These are phyloP conservation scores for Diabrotica virgifera DNA, from an alignment of 1,140 invertebrate species.

Conservation along the genomic window DNA sequence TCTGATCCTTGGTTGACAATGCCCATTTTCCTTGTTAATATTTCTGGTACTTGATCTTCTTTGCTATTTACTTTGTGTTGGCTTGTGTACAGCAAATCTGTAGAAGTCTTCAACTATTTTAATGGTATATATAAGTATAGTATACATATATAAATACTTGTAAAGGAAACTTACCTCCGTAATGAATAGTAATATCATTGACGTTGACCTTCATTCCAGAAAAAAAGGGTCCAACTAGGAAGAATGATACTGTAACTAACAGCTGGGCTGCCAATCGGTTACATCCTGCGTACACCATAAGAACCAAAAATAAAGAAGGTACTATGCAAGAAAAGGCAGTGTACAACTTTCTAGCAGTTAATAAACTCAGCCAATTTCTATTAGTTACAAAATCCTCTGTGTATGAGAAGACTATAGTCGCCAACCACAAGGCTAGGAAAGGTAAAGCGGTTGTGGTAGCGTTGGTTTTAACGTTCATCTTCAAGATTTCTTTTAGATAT, in stretches of 20 bases:
- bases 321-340: conserved; percentile 22
- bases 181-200: conserved; percentile 14
- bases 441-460: conserved; percentile 20
- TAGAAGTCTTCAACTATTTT: too few species aligned
- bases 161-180: not conserved
- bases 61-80: too few species aligned
- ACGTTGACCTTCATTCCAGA: conserved; percentile 13
- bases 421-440: conserved; percentile 27
- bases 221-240: conserved; percentile 14
- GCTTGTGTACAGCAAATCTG: too few species aligned
- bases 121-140: too few species aligned
- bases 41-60: too few species aligned
- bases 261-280: conserved; percentile 10
- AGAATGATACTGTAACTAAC: conserved; percentile 11
- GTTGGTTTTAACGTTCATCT: conserved; percentile 23
- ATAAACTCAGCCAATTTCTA: conserved; percentile 7
- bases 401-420: conserved; percentile 10
- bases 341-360: conserved; percentile 20
- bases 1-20: too few species aligned
- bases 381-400: conserved; percentile 13
- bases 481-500: conserved; percentile 31
- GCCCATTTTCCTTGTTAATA: too few species aligned
- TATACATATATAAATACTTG: too few species aligned
- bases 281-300: conserved; percentile 26
- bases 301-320: conserved; percentile 12